Conservation (phyloP, 2,888 invertebrate species). For the Prosopocoilus inquinatus region DNA sequence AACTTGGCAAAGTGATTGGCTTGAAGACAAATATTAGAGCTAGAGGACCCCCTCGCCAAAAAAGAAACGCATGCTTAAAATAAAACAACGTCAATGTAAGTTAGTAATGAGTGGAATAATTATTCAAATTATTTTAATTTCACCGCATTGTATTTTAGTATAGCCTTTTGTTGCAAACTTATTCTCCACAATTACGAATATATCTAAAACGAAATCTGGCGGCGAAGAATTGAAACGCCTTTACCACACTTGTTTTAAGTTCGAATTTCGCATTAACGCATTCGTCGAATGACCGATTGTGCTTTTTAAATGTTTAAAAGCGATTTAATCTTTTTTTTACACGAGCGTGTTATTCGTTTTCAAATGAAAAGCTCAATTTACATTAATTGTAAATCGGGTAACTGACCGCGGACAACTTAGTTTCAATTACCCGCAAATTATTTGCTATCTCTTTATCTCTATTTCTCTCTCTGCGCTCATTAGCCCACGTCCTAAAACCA, state of each 20-base stretch:
- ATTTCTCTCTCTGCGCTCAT: no score
- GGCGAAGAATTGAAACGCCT: constrained; percentile 7
- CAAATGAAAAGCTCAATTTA: constrained; percentile 4
- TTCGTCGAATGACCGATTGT: neutral
- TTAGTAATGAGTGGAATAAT: constrained; percentile 10
- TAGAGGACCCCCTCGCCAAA: no score
- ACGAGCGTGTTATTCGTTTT: neutral
- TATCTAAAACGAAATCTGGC: constrained; percentile 18
- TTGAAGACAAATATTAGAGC: no score
- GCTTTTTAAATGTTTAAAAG: neutral
- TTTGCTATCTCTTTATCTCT: no score
- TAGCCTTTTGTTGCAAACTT: constrained; percentile 16
- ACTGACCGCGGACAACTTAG: constrained; percentile 2
- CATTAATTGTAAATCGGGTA: constrained; percentile 4
- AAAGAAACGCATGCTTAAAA: no score
- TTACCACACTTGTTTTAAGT: neutral
- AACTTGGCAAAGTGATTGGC: no score
- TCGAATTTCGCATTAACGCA: neutral
- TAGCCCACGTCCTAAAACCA: no score
- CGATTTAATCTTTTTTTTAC: constrained; percentile 1
- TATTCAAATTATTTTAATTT: constrained; percentile 25
- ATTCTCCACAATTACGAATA: constrained; percentile 9
- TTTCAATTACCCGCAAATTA: neutral
- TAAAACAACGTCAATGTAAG: neutral
- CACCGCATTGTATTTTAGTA: constrained; percentile 12